These are phyloP conservation scores for Sclerodermus sp. DNA, from an alignment of 2,888 invertebrate species.

Conservation along the genomic window DNA sequence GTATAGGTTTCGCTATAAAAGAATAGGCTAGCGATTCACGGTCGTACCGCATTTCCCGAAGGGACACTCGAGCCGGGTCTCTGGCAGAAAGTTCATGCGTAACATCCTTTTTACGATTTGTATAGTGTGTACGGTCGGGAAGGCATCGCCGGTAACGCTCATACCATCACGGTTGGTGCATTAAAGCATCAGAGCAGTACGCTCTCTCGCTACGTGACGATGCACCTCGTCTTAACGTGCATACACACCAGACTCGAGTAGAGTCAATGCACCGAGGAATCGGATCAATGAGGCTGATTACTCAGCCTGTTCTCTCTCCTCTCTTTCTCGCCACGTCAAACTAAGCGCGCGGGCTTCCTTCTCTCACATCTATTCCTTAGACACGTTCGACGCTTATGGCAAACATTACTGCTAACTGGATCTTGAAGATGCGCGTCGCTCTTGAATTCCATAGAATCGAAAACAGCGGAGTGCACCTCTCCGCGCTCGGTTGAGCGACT, in stretches of 20 bases:
- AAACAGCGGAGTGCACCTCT: too few species aligned
- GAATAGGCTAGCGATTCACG: conserved; percentile 5
- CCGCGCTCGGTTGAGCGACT: too few species aligned
- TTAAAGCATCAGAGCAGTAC: conserved; percentile 9
- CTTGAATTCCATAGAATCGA: too few species aligned
- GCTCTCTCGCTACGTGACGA: conserved; percentile 4
- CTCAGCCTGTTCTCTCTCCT: conserved; percentile 20
- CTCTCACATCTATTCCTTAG: too few species aligned
- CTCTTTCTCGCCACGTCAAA: conserved; percentile 3
- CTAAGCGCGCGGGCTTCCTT: too few species aligned
- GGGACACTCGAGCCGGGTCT: too few species aligned
- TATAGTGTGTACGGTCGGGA: conserved; percentile 1
- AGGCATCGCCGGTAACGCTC: background rate
- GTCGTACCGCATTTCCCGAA: background rate
- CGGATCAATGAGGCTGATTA: conserved; percentile 38
- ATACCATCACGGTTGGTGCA: conserved; percentile 14
- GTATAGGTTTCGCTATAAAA: too few species aligned
- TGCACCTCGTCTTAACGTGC: conserved; percentile 3
- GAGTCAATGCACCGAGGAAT: conserved; percentile 34
- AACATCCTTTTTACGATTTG: conserved; percentile 11
- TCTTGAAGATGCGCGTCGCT: too few species aligned
- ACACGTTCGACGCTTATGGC: too few species aligned
- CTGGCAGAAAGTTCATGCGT: background rate
- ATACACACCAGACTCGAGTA: conserved; percentile 1
- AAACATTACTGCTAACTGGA: too few species aligned